These are phyloP conservation scores for Trematomus loennbergii DNA, from an alignment of 2,113 vertebrate species.

Conservation along the genomic window DNA sequence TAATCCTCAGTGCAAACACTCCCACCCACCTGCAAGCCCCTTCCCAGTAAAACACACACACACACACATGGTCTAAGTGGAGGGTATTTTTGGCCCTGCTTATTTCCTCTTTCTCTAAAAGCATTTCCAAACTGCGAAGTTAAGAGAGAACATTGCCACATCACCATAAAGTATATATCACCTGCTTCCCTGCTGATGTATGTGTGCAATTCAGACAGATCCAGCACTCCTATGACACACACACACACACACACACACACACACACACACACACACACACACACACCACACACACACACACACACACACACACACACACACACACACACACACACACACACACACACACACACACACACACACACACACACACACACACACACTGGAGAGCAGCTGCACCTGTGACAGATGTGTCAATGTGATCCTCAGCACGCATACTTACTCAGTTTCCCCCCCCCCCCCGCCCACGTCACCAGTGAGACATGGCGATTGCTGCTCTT, in stretches of 20 bases:
- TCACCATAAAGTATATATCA: background rate
- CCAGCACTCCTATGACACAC: background rate
- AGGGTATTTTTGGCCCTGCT: background rate
- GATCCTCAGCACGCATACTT: slow-evolving; percentile 35
- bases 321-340: background rate
- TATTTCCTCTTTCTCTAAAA: background rate
- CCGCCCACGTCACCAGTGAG: slow-evolving; percentile 21
- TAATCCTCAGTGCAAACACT: slow-evolving; percentile 45
- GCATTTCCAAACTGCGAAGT: background rate
- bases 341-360: slow-evolving; percentile 2
- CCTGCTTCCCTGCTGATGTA: slow-evolving; percentile 12
- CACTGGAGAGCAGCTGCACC: slow-evolving; percentile 52
- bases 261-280: slow-evolving; percentile 1
- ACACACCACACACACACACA: background rate
- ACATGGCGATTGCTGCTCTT: slow-evolving; percentile 36
- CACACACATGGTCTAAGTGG: background rate
- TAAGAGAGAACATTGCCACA: background rate
- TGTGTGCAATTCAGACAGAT: slow-evolving; percentile 16
- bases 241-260: slow-evolving; percentile 19
- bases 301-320: slow-evolving; percentile 8
- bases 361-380: background rate
- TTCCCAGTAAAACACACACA: slow-evolving; percentile 18
- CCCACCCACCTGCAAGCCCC: slow-evolving; percentile 1
- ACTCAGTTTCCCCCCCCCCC: slow-evolving; percentile 37
- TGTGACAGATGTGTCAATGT: slow-evolving; percentile 54